These are phyloP conservation scores for Alouatta palliata DNA, from an alignment of 2,113 vertebrate species.

Conservation along the genomic window DNA sequence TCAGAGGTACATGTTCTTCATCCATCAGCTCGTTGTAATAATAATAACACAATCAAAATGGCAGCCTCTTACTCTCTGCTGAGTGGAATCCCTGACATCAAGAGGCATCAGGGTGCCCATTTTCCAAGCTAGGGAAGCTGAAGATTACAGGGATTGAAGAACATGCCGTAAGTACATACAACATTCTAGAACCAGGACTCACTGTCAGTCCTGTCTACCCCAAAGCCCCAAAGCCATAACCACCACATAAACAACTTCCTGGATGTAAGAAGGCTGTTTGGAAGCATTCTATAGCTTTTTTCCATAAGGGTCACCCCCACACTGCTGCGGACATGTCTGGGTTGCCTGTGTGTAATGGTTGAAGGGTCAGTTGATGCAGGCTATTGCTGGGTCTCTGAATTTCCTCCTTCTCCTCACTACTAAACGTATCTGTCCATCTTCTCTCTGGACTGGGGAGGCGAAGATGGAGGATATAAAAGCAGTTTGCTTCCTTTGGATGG, in stretches of 20 bases:
- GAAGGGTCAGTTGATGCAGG: neutral
- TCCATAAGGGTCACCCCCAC: rapidly evolving
- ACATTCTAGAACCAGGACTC: neutral
- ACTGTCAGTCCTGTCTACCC: neutral
- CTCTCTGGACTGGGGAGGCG: neutral
- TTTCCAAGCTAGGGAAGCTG: neutral
- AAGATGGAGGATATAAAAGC: neutral
- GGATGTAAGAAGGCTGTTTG: neutral
- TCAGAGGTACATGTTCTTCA: neutral
- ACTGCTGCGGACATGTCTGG: rapidly evolving
- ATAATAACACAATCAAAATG: neutral
- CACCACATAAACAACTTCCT: rapidly evolving
- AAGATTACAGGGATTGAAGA: neutral
- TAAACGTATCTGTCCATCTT: no score
- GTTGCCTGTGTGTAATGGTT: neutral
- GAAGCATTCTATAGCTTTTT: neutral
- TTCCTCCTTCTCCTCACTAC: neutral
- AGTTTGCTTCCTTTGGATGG: neutral
- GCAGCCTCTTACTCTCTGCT: neutral
- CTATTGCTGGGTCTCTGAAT: neutral
- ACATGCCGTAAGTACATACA: rapidly evolving
- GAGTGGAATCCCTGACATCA: neutral
- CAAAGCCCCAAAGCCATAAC: neutral
- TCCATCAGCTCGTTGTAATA: neutral
- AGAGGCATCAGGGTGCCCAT: rapidly evolving